A percentile compares a stretch with the other conserved stretches of the same genome.
Conservation (phyloP, 2,797 vertebrate genomes). For the Gymnothorax javanicus region DNA sequence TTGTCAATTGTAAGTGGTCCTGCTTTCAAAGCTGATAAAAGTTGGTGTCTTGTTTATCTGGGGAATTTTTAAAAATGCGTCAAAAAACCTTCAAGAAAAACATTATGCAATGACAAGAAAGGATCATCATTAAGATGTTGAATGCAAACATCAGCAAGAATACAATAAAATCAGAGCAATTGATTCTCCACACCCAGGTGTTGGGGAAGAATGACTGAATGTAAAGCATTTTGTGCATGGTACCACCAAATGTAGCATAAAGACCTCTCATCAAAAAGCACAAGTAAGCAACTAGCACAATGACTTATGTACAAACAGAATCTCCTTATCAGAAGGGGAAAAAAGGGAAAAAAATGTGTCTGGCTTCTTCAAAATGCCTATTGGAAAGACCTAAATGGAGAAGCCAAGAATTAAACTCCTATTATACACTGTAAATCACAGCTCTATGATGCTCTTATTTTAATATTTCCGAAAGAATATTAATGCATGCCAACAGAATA, state of each 20-base stretch:
- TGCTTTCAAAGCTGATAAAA: background rate
- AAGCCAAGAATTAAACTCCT: background rate
- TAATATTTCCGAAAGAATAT: too few relatives aligned
- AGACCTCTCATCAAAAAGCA: background rate
- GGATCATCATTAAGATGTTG: background rate
- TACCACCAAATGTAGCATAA: background rate
- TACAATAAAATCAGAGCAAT: background rate
- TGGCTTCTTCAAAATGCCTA: background rate
- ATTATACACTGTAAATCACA: background rate
- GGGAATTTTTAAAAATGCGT: background rate
- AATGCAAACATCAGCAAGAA: background rate
- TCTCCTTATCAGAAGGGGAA: background rate
- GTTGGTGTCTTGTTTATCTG: background rate
- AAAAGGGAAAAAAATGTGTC: too few relatives aligned
- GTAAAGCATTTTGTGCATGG: background rate
- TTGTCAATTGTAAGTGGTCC: background rate
- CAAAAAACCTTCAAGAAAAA: background rate
- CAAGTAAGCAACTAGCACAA: background rate
- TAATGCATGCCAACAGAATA: too few relatives aligned
- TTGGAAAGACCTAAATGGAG: background rate
- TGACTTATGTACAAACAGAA: background rate
- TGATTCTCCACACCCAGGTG: background rate
- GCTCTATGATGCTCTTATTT: too few relatives aligned
- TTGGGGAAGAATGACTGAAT: background rate
- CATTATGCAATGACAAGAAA: background rate